phyloP scores from a whole-genome alignment of 2,888 invertebrate species.

The Caenorhabditis sinica region DNA sequence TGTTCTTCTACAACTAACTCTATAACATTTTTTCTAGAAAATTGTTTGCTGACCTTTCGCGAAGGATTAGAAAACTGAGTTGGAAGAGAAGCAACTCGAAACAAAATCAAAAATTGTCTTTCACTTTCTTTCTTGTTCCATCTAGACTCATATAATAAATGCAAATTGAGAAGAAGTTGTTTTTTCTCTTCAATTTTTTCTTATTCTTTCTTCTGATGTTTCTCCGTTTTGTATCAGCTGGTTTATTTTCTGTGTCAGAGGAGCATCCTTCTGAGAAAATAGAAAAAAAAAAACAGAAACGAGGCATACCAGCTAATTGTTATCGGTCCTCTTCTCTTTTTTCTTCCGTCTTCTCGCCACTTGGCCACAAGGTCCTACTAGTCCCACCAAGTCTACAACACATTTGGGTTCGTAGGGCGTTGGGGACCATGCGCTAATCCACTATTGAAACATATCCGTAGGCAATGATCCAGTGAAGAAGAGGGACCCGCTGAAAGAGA shows the following conservation, averaged over 20 bases:
- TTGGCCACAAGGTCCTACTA: constrained; percentile 14
- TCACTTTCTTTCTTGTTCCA: constrained; percentile 6
- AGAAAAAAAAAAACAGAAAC: constrained; percentile 27
- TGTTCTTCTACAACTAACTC: not conserved
- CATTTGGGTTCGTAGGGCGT: constrained; percentile 53
- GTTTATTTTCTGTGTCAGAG: constrained; percentile 16
- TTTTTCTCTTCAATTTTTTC: constrained; percentile 7
- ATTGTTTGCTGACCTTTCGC: constrained; percentile 39
- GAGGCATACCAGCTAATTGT: constrained; percentile 57
- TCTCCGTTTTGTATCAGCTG: constrained; percentile 44
- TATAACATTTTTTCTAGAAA: constrained; percentile 11
- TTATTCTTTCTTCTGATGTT: constrained; percentile 22
- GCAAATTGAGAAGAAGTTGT: constrained; percentile 49
- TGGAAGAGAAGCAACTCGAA: constrained; percentile 8
- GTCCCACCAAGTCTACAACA: constrained; percentile 28
- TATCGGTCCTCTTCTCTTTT: constrained; percentile 42
- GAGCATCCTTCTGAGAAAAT: constrained; percentile 36
- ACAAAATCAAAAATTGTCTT: constrained; percentile 13
- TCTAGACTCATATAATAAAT: constrained; percentile 46
- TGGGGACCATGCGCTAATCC: constrained; percentile 55
- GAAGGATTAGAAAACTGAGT: constrained; percentile 26
- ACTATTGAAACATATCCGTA: constrained; percentile 67
- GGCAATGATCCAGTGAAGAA: constrained; percentile 57
- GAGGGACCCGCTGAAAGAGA: constrained; percentile 21
- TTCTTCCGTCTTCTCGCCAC: constrained; percentile 15